Evolutionary conservation across 1,140 invertebrate species (phyloP).

Genomic region (Mesaphorura yosii): DNA sequence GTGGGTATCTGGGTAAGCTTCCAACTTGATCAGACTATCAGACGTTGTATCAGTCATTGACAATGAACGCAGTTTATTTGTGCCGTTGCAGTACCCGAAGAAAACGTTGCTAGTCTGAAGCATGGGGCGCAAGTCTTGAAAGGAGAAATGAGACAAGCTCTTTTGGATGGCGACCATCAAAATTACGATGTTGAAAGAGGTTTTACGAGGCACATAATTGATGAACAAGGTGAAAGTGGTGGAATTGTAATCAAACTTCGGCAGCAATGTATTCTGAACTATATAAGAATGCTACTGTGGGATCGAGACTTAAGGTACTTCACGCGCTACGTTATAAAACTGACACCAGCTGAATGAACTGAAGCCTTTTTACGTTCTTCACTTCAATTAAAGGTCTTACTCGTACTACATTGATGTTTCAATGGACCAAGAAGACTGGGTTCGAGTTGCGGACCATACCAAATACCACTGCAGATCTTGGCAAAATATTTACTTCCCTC

Average conservation of each 20-base stretch:
- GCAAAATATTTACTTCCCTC: constrained; percentile 87
- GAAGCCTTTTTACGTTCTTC: background rate
- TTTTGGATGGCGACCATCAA: constrained; percentile 74
- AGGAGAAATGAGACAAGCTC: constrained; percentile 71
- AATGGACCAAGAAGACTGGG: constrained; percentile 91
- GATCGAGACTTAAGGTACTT: constrained; percentile 72
- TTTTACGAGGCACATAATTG: constrained; percentile 86
- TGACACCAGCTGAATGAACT: background rate
- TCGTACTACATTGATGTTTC: constrained; percentile 95
- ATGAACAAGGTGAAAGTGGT: constrained; percentile 51
- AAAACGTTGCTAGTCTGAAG: constrained; percentile 73
- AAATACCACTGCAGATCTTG: constrained; percentile 86
- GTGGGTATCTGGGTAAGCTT: constrained; percentile 55
- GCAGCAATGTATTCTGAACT: constrained; percentile 81
- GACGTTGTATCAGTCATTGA: too few species aligned
- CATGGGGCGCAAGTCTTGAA: constrained; percentile 68
- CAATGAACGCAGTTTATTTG: constrained; percentile 3
- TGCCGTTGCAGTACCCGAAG: constrained; percentile 57
- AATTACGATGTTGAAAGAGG: constrained; percentile 85
- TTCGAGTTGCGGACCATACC: constrained; percentile 80
- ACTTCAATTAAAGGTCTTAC: constrained; percentile 47
- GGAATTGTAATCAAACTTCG: constrained; percentile 81
- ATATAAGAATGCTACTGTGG: constrained; percentile 84
- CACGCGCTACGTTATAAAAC: background rate
- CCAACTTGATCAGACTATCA: constrained; percentile 4